These are phyloP conservation scores for Lonchura striata DNA, from an alignment of 2,113 vertebrate species.

Conservation along the genomic window DNA sequence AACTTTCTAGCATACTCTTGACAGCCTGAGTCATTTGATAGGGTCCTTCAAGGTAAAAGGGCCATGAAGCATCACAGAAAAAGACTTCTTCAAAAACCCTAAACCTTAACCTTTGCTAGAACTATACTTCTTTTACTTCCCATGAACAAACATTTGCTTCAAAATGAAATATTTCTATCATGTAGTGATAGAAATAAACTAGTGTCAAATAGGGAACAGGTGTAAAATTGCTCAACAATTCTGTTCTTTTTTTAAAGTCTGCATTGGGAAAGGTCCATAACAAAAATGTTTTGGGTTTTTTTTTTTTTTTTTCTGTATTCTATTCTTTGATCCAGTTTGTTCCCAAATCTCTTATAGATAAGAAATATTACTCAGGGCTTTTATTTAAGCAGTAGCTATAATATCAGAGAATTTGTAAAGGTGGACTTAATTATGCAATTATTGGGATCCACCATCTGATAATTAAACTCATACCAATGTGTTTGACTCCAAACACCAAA, in stretches of 20 bases:
- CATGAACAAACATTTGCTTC: background rate
- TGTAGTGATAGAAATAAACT: background rate
- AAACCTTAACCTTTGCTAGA: background rate
- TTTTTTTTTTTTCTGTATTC: background rate
- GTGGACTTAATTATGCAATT: background rate
- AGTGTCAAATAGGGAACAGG: background rate
- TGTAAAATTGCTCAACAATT: background rate
- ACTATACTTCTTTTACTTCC: background rate
- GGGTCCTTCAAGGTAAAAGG: constrained; percentile 7
- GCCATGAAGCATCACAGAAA: background rate
- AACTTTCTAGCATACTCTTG: background rate
- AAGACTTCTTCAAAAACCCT: constrained; percentile 4
- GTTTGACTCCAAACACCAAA: background rate
- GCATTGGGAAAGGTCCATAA: background rate
- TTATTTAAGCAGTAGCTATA: background rate
- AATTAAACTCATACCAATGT: background rate
- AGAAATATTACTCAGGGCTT: background rate
- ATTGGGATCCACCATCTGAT: background rate
- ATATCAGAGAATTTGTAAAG: background rate
- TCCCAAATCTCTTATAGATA: background rate
- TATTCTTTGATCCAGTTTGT: background rate
- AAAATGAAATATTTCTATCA: constrained; percentile 2
- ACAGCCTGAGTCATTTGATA: constrained; percentile 37
- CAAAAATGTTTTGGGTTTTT: background rate
- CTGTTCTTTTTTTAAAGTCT: background rate